Conservation (phyloP, 2,797 vertebrate species). For the Ciconia nigra region DNA sequence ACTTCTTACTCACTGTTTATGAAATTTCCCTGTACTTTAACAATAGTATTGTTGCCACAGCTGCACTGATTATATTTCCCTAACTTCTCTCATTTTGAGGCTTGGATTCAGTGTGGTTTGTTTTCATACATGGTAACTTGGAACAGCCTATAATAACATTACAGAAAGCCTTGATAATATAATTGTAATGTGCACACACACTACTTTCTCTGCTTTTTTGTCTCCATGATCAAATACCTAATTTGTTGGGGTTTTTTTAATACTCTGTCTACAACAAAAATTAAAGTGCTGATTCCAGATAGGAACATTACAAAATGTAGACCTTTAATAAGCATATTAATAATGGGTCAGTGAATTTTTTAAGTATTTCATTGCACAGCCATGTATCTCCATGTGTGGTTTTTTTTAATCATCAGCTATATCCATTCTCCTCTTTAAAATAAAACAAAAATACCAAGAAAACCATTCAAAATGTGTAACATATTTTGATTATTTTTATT, state of each 20-base stretch:
- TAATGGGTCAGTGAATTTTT: not conserved
- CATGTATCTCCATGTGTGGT: not conserved
- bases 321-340: not conserved
- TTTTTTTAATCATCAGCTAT: not conserved
- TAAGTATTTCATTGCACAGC: not conserved
- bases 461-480: not conserved
- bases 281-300: not conserved
- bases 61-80: slow-evolving; percentile 64
- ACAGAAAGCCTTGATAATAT: slow-evolving; percentile 64
- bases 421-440: not conserved
- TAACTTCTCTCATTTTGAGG: slow-evolving; percentile 53
- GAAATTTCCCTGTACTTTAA: slow-evolving; percentile 47
- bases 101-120: slow-evolving; percentile 65
- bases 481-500: not conserved
- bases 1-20: slow-evolving; percentile 67
- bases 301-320: not conserved
- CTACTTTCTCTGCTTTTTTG: slow-evolving; percentile 16
- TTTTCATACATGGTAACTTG: slow-evolving; percentile 70
- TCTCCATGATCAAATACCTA: slow-evolving; percentile 3
- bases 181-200: slow-evolving; percentile 18
- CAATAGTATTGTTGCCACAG: slow-evolving; percentile 72
- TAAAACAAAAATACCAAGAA: not conserved
- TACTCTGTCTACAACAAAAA: not conserved
- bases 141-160: slow-evolving; percentile 63
- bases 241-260: not conserved